Conservation (phyloP, 1,140 invertebrate species). For the Trichogramma pretiosum region DNA sequence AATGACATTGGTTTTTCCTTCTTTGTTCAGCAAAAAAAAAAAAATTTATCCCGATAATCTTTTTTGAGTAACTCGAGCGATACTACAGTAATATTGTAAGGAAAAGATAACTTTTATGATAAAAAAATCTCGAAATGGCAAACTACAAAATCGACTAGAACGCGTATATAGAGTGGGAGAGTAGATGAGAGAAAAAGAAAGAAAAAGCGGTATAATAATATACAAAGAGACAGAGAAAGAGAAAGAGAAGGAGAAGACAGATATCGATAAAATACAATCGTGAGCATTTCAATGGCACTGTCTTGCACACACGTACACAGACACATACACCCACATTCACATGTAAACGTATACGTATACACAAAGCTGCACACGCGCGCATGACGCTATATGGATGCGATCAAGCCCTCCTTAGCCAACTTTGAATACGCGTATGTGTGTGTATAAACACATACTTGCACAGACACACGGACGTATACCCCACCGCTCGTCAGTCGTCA, state of each 20-base stretch:
- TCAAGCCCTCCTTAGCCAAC: no score
- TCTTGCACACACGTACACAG: conserved; percentile 24
- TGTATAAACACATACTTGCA: conserved; percentile 16
- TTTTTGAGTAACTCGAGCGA: background rate
- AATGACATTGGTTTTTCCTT: no score
- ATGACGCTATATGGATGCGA: background rate
- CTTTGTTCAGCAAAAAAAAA: no score
- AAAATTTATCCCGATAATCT: background rate
- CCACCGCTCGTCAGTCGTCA: background rate
- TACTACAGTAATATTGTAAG: no score
- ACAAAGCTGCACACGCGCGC: background rate
- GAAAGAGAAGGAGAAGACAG: conserved; percentile 13
- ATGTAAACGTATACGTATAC: no score
- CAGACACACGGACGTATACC: conserved; percentile 15
- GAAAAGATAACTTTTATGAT: no score
- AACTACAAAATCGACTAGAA: no score
- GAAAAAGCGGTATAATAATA: conserved; percentile 12
- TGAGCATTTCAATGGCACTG: conserved; percentile 33
- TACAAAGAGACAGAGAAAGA: conserved; percentile 9
- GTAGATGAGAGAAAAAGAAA: no score
- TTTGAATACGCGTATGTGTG: no score
- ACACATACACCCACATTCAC: background rate
- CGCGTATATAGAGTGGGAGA: no score
- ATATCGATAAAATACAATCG: conserved; percentile 31
- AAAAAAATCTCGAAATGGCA: no score